A percentile compares a stretch with the other conserved stretches of the same genome.
Evolutionary conservation across 2,888 invertebrate species (phyloP).

Genomic region (Drosophila picticornis): DNA sequence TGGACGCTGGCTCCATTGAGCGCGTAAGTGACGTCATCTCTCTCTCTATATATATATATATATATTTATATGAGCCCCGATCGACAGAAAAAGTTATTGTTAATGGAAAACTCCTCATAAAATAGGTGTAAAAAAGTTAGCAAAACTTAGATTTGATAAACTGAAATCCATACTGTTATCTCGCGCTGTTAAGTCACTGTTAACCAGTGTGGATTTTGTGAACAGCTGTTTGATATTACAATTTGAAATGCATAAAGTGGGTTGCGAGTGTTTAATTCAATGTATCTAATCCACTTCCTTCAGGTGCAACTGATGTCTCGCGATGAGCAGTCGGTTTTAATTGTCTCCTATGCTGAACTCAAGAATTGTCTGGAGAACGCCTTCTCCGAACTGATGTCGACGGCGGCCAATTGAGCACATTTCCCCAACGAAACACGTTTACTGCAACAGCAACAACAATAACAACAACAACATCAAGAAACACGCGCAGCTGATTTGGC

Average conservation of each 20-base stretch:
- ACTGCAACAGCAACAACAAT: conserved; percentile 47
- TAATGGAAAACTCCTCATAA: background rate
- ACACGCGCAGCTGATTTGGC: conserved; percentile 69
- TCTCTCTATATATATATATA: background rate
- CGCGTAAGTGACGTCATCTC: conserved; percentile 87
- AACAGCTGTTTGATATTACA: no score
- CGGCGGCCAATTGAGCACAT: conserved; percentile 82
- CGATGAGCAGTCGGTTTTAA: conserved; percentile 97
- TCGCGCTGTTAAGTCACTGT: background rate
- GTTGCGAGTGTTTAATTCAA: background rate
- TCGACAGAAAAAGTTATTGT: background rate
- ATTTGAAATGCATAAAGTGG: no score
- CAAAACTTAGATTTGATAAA: background rate
- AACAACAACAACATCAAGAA: conserved; percentile 23
- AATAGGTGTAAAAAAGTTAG: background rate
- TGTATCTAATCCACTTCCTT: background rate
- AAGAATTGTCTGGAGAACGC: conserved; percentile 97
- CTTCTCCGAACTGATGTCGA: conserved; percentile 90
- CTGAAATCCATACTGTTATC: background rate
- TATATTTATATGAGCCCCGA: background rate
- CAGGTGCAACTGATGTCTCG: conserved; percentile 97
- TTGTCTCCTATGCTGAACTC: conserved; percentile 97
- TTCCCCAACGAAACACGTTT: conserved; percentile 48
- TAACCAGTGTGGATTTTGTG: no score
- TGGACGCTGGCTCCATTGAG: conserved; percentile 92